A percentile compares a stretch with the other conserved stretches of the same genome.
phyloP scores from a whole-genome alignment of 1,140 invertebrate genomes.

The Leptopilina clavipes region DNA sequence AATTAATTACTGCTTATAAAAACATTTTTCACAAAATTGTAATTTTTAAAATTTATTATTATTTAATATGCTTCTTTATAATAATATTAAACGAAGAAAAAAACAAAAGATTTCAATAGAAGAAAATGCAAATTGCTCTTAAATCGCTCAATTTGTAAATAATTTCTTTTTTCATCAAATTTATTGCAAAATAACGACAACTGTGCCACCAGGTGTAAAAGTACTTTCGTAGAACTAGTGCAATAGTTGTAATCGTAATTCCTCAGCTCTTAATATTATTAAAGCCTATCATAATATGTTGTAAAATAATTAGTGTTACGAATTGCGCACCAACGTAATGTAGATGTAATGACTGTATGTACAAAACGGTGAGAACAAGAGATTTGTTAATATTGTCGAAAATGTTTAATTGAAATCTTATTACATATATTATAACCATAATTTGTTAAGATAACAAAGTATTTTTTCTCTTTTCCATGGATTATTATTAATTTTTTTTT shows the following conservation, averaged over 20 bases:
- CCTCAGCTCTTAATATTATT: neutral
- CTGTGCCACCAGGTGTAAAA: constrained; percentile 10
- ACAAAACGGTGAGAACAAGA: constrained; percentile 14
- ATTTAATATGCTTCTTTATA: too few species aligned
- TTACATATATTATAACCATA: too few species aligned
- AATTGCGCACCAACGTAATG: neutral
- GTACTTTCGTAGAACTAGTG: neutral
- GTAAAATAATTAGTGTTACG: constrained; percentile 12
- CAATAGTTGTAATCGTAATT: neutral
- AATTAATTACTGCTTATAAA: too few species aligned
- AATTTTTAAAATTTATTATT: too few species aligned
- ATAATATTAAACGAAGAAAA: too few species aligned
- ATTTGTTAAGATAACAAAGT: too few species aligned
- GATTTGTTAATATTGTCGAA: too few species aligned
- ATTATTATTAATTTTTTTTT: too few species aligned
- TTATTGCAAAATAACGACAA: neutral
- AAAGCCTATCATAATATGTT: constrained; percentile 16
- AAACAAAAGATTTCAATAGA: neutral
- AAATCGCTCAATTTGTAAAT: neutral
- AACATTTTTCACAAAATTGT: too few species aligned
- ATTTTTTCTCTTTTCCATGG: too few species aligned
- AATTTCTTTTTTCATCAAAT: neutral
- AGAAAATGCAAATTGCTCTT: constrained; percentile 19
- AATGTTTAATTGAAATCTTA: too few species aligned
- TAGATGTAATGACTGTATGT: neutral